A percentile compares a stretch with the other conserved stretches of the same genome.
Evolutionary conservation across 2,888 invertebrate species (phyloP).

Genomic region (Cantharis rustica): DNA sequence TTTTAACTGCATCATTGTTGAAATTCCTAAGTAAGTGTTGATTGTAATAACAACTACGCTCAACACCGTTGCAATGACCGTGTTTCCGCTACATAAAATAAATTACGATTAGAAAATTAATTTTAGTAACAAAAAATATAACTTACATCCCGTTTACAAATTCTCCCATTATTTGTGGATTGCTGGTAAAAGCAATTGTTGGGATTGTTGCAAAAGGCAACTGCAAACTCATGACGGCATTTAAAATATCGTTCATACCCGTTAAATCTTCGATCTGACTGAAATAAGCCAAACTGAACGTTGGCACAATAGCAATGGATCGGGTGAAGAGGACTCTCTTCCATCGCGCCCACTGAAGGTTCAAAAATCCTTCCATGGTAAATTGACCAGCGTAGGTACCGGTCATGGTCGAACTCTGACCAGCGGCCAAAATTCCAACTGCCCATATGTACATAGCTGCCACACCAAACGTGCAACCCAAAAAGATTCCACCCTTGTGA

Average conservation of each 20-base stretch:
- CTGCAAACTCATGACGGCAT: slow-evolving; percentile 86
- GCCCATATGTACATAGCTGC: slow-evolving; percentile 86
- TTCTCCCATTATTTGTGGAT: slow-evolving; percentile 78
- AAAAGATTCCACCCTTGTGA: slow-evolving; percentile 74
- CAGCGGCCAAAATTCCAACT: slow-evolving; percentile 79
- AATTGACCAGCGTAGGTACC: slow-evolving; percentile 87
- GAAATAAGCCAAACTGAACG: slow-evolving; percentile 72
- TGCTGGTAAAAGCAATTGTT: slow-evolving; percentile 84
- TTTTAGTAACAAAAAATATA: not conserved
- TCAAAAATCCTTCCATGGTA: slow-evolving; percentile 87
- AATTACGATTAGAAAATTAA: not conserved
- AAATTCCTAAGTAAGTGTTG: slow-evolving; percentile 78
- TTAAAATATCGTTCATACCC: slow-evolving; percentile 82
- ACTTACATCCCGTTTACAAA: slow-evolving; percentile 80
- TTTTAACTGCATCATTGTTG: slow-evolving; percentile 60
- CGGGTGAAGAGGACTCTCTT: slow-evolving; percentile 84
- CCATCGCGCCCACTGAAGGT: slow-evolving; percentile 86
- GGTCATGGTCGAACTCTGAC: slow-evolving; percentile 85
- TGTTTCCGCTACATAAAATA: slow-evolving; percentile 66
- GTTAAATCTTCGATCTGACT: slow-evolving; percentile 72
- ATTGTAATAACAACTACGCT: slow-evolving; percentile 75
- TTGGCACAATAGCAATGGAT: slow-evolving; percentile 77
- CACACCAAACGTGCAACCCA: slow-evolving; percentile 77
- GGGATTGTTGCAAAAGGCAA: slow-evolving; percentile 88
- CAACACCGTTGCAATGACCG: slow-evolving; percentile 68